phyloP scores from a whole-genome alignment of 2,113 vertebrate species.

The Pseudois nayaur region DNA sequence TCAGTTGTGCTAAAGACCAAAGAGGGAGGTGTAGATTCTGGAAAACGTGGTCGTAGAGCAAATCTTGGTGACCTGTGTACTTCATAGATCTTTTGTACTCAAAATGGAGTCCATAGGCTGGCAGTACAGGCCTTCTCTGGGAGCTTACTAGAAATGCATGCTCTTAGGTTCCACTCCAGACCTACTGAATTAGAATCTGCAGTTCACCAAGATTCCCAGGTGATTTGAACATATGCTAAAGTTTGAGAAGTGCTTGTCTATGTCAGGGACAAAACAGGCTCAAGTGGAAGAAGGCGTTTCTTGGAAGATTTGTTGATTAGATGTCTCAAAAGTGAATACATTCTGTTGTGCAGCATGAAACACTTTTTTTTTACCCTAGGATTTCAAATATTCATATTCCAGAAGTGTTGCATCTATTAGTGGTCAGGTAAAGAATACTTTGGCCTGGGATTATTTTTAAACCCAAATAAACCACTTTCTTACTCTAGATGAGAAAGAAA shows the following conservation, averaged over 20 bases:
- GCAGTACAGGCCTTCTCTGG: background rate
- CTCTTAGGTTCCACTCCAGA: background rate
- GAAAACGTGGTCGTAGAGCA: background rate
- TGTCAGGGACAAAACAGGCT: background rate
- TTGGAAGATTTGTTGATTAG: constrained; percentile 16
- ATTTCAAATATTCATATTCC: constrained; percentile 26
- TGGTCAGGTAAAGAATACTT: background rate
- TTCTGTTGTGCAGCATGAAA: background rate
- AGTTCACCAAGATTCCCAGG: background rate
- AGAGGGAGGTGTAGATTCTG: background rate
- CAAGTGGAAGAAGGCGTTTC: background rate
- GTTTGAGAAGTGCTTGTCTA: constrained; percentile 2
- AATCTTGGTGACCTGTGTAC: background rate
- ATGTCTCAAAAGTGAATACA: constrained; percentile 19
- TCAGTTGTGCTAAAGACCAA: background rate
- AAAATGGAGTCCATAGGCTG: background rate
- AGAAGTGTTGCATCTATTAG: background rate
- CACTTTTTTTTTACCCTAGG: background rate
- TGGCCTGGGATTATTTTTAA: background rate
- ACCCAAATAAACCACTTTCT: constrained; percentile 38
- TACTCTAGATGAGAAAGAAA: constrained; percentile 29
- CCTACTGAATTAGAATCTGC: background rate
- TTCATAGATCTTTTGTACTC: background rate
- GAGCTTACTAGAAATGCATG: background rate
- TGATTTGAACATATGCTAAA: constrained; percentile 17